Evolutionary conservation across 2,113 vertebrate species (phyloP), one percentile per base, ranked within the genome.

Genomic region (Psettodes erumei): DNA sequence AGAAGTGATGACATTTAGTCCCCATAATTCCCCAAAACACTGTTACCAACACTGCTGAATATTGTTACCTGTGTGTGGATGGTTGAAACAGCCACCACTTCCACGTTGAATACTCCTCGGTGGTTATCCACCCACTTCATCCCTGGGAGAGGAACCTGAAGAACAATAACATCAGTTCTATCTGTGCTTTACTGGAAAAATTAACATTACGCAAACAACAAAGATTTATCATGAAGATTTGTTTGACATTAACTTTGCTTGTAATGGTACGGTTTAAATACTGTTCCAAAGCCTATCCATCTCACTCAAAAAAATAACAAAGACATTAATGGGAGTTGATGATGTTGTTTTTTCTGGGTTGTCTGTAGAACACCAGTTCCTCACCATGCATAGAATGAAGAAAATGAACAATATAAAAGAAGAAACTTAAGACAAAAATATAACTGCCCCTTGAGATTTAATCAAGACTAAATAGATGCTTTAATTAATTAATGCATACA

Each of bases 41-140:
- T 55, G 7, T 42, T 23, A 33, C 16, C 37, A 30, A 54, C 63
- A 35, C 5, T 6, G 15, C 12, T 59, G 68, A n/a, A 71, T 27
- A 67, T 2, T 19, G 18, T 80, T 91, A 98, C 98, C 95, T 99
- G 98, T 33, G 97, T 99, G 81, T 99, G 98, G 60, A 99, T 91
- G 21, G 96, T 93, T 70, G 98, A 99, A 27, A 96, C 97, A 53
- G 97, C 74, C 70, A 97, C 94, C 40, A 99, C 96, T 85, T 99
- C 98, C 6, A 99, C 96, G 0, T 98, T 99, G 89, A 99, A 99
- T 28, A 99, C 97, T 16, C 97, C 98, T 93, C 98, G 95, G 89
- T 99, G 98, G 89, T 99, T 99, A 90, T 99, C 98, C 25, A 99
- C 98, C 98, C 98, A 99, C 79, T 99, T 99, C 98, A 99, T 99